Evolutionary conservation across 1,140 invertebrate species (phyloP), one percentile per base, ranked within the genome.

Genomic region (Panulirus ornatus): DNA sequence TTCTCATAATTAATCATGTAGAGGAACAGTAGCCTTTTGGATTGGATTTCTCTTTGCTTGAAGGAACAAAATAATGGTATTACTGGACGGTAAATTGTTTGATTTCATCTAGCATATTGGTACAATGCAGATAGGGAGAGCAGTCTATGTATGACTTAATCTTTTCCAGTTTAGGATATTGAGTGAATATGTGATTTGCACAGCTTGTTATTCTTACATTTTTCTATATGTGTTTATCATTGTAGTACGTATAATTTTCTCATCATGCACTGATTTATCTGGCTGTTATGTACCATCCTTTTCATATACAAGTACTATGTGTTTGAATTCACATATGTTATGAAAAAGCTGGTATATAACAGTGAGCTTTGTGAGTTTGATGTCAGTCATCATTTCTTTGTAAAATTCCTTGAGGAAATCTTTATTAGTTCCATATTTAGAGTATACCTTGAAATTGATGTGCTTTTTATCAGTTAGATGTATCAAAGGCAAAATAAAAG

Each of bases 31-130:
- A 42, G 73, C 63, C 38, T 58, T 40, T 63, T 40, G 51, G 81
- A 83, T 40, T 27, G 51, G 58, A 66, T 30, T 66, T 66, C 79
- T 78, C 14, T 73, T 63, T 87, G 85, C 70, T 63, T 79, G 73
- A 63, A 58, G 42, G 73, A 75, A 40, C 38, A 54, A 30, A 75
- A 44, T 30, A 63, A 36, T 38, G 47, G 83, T 73, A 63, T 30
- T 73, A 27, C n/a, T 73, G 83, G 30, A 8, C 34, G 66, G 83
- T 84, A 40, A 47, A 73, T 34, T 30, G 22, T 44, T 0, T 36
- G 36, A 75, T 16, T 66, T 66, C n/a, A 66, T 66, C 58, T 66
- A 66, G n/a, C 8, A 30, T 66, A 30, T 14, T 19, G 78, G 51
- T 79, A 14, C 36, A 58, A 27, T 81, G 47, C 58, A 66, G 58